A percentile compares a stretch with the other conserved stretches of the same genome.
Conservation (phyloP, 2,113 vertebrate genomes). For the Erinaceus europaeus region DNA sequence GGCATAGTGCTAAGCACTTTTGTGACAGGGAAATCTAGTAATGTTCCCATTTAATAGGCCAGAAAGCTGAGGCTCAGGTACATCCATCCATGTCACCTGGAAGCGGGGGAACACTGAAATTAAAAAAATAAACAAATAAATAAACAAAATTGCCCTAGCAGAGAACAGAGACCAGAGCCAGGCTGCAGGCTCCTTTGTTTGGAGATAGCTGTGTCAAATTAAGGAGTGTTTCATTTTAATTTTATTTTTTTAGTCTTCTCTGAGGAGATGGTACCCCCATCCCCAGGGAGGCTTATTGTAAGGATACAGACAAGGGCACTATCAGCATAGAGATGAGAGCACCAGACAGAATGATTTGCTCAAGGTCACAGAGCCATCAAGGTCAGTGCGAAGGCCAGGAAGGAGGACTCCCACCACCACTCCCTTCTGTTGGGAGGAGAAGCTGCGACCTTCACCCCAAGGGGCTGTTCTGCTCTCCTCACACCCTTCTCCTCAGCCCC, state of each 20-base stretch:
- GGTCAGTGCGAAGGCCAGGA: not conserved
- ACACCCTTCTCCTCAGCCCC: not conserved
- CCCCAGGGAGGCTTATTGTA: not conserved
- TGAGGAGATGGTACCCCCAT: not conserved
- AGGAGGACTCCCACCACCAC: not conserved
- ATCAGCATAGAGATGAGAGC: not conserved
- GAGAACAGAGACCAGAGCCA: not conserved
- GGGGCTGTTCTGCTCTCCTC: not conserved
- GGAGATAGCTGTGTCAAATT: not conserved
- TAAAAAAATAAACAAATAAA: not conserved
- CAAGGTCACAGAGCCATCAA: not conserved
- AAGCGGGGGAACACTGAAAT: not conserved
- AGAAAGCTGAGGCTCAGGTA: constrained; percentile 18
- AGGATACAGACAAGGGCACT: not conserved
- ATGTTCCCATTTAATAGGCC: not conserved
- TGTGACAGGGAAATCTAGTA: not conserved
- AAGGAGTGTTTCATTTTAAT: not conserved
- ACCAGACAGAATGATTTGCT: not conserved
- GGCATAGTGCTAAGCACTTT: not conserved
- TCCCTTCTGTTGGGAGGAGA: not conserved
- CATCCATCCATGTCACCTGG: not conserved
- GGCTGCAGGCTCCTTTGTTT: not conserved
- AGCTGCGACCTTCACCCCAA: not conserved
- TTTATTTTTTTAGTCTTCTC: not conserved
- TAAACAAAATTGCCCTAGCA: not conserved